Base-by-base conservation (phyloP, 2,113 vertebrate species). In the Gambusia holbrooki region DNA sequence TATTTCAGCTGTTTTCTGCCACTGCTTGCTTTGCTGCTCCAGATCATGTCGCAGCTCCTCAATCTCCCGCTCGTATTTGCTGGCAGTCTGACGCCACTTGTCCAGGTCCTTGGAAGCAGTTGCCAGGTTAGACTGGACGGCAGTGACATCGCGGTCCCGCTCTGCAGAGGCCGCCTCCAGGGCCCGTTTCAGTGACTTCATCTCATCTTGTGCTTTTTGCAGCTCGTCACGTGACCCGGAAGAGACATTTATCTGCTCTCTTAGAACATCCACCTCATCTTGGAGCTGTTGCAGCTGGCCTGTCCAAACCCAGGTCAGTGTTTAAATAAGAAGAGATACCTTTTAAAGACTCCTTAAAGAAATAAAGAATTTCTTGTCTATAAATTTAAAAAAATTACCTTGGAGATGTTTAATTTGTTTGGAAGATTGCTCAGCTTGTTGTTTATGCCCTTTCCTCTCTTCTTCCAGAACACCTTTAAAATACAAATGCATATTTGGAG, bases 331-430 rank as follows among this genome's bases (percentile, higher is more conserved):
- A 14, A 9, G 15, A n/a, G n/a, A 33, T 22, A 27, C 33, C 17
- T 74, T 74, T 37, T 61, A 45, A 14, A 54, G 19, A n/a, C 51
- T 29, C 15, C 6, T 69, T 3, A 1, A 71, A 42, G 25, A 33
- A 35, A 33, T 25, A 64, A 30, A 65, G 27, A 0, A 0, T 10
- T 45, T 61, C 12, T 12, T 61, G 54, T 60, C 48, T 27, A 65
- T 33, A 84, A n/a, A 68, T 27, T 27, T 15, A 5, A 12, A 64
- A 10, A 76, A 28, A 62, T 71, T 86, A 99, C 98, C 97, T 95
- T 99, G 96, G 76, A 99, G 95, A 90, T 92, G 88, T 88, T 97
- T 95, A 58, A 97, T 96, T 93, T 98, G 97, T 92, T 96, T 97
- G 76, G 93, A 94, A 42, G 97, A 97, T 77, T 98, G 95, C 77